Conservation (phyloP, 2,888 invertebrate species). For the Corbicula japonica region DNA sequence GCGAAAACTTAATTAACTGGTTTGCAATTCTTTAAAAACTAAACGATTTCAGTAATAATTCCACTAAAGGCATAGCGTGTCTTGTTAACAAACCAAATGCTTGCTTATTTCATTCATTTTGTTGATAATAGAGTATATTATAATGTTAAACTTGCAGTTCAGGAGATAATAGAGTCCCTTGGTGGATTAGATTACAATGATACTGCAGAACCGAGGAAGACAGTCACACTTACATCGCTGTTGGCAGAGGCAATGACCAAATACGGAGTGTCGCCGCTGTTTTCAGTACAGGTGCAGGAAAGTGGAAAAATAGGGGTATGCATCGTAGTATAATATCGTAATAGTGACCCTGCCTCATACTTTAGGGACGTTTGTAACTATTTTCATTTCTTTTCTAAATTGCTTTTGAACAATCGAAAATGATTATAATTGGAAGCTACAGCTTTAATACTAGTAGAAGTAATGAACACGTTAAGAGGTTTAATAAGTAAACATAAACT, state of each 20-base stretch:
- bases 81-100: background rate
- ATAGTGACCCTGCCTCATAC: too few species aligned
- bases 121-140: background rate
- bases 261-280: conserved; percentile 56
- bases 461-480: too few species aligned
- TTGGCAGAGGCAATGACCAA: conserved; percentile 33
- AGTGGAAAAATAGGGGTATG: conserved; percentile 44
- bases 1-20: background rate
- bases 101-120: background rate
- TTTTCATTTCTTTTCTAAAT: too few species aligned
- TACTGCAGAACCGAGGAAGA: background rate
- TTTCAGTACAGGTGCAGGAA: conserved; percentile 40
- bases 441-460: too few species aligned
- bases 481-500: too few species aligned
- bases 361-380: too few species aligned
- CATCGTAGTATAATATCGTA: too few species aligned
- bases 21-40: background rate
- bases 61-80: background rate
- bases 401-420: too few species aligned
- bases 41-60: background rate
- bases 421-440: too few species aligned
- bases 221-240: conserved; percentile 31
- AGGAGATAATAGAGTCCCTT: conserved; percentile 32
- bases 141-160: conserved; percentile 26
- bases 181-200: conserved; percentile 57